Conservation (phyloP, 1,140 invertebrate genomes). For the Drosophila leontia region DNA sequence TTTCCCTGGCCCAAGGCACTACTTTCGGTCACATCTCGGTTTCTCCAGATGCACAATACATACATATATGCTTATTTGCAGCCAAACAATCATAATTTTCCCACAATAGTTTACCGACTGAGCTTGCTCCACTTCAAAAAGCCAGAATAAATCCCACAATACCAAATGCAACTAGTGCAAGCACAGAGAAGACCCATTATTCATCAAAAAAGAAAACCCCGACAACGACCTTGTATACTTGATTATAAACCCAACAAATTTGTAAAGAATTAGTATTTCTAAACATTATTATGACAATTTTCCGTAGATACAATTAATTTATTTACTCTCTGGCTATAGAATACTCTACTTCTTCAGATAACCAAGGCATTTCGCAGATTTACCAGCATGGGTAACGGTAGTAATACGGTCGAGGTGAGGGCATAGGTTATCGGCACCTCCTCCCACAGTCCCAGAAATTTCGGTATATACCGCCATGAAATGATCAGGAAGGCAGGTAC, state of each 20-base stretch:
- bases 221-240: neutral
- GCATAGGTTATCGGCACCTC: neutral
- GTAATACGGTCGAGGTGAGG: neutral
- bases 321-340: neutral
- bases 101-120: slow-evolving; percentile 24
- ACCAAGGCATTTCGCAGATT: neutral
- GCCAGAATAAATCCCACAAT: slow-evolving; percentile 47
- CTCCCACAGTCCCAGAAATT: neutral
- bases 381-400: neutral
- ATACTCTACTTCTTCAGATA: neutral
- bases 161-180: slow-evolving; percentile 38
- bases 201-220: neutral
- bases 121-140: slow-evolving; percentile 12
- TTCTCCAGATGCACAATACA: slow-evolving; percentile 11
- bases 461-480: neutral
- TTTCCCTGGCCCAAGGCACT: slow-evolving; percentile 6
- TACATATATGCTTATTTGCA: neutral
- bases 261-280: neutral
- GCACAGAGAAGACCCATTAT: slow-evolving; percentile 1
- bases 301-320: slow-evolving; percentile 1
- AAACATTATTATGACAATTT: neutral
- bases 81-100: slow-evolving; percentile 35
- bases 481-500: neutral
- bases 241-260: neutral
- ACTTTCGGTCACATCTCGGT: slow-evolving; percentile 16